Evolutionary conservation across 2,888 invertebrate species (phyloP).

Genomic region (Phragmatobia fuliginosa): DNA sequence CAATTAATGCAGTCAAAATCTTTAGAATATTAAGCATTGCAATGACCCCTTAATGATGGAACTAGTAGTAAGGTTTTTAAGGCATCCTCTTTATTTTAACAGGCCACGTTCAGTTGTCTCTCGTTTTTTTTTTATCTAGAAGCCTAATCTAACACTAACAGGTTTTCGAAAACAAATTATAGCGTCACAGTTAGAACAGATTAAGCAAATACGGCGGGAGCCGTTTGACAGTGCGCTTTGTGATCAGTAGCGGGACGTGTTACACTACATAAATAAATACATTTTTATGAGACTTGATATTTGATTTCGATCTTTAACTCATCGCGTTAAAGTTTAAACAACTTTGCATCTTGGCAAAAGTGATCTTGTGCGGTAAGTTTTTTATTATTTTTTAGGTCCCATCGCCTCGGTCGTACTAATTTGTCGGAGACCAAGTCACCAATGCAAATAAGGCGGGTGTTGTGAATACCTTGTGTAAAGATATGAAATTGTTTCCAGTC

Average conservation of each 20-base stretch:
- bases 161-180: constrained; percentile 72
- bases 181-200: constrained; percentile 69
- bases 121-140: constrained; percentile 23
- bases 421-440: constrained; percentile 80
- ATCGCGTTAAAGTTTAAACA: constrained; percentile 24
- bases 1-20: background rate
- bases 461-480: constrained; percentile 84
- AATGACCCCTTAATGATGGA: background rate
- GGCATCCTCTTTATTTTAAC: background rate
- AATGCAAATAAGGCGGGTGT: constrained; percentile 80
- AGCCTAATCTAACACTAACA: constrained; percentile 69
- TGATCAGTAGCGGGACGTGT: constrained; percentile 69
- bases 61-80: background rate
- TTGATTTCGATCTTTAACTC: constrained; percentile 39
- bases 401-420: constrained; percentile 73
- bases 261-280: constrained; percentile 47
- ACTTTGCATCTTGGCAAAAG: constrained; percentile 25
- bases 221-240: constrained; percentile 70
- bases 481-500: constrained; percentile 82
- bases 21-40: background rate
- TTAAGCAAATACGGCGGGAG: constrained; percentile 75
- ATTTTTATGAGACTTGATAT: constrained; percentile 10
- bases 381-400: constrained; percentile 70
- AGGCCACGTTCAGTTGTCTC: background rate
- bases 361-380: constrained; percentile 46